Evolutionary conservation across 2,797 vertebrate genomes (phyloP), one percentile per base, ranked within the genome.

Genomic region (Lindbergichthys nudifrons): DNA sequence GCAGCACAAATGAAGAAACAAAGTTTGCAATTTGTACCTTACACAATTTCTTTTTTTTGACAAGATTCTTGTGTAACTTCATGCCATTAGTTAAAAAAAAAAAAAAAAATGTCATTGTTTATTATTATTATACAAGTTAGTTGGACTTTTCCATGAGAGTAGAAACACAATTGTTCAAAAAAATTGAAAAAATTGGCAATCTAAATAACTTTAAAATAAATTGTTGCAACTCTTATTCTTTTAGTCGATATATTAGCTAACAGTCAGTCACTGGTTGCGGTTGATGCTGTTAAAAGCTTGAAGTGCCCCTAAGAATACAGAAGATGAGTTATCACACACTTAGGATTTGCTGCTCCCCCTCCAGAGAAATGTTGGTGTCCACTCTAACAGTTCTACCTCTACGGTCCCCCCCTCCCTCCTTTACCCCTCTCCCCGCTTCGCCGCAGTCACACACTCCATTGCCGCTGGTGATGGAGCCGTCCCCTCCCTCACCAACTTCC

Each of bases 401-500:
- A 81, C 89, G 88, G 82, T 89, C 71, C 82, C 68, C 81, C 79
- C 81, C 75, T 54, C 23, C 69, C 74, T 66, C 77, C 32, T 80
- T 63, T 73, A 75, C 73, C 75, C 75, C 52, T 85, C 66, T 85
- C 51, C 85, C 39, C 67, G 60, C 78, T 79, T 60, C 63, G 72
- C 65, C 81, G 32, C 85, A 92, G 92, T 92, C 87, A 8, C 81
- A 2, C 71, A 79, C 88, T 74, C 70, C 82, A 39, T 77, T 88
- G 84, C 79, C 89, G 7, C 67, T 70, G 78, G 88, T 82, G 85
- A 82, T 54, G 21, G 87, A 92, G 79, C 88, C 65, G 76, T 23
- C 89, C 86, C 88, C 87, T 65, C 92, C 70, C 84, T 95, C 93
- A 54, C 85, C 85, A 77, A 90, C 91, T 82, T 95, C 92, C 88